Evolutionary conservation across 2,797 vertebrate genomes (phyloP).

Genomic region (Rhinophrynus dorsalis): DNA sequence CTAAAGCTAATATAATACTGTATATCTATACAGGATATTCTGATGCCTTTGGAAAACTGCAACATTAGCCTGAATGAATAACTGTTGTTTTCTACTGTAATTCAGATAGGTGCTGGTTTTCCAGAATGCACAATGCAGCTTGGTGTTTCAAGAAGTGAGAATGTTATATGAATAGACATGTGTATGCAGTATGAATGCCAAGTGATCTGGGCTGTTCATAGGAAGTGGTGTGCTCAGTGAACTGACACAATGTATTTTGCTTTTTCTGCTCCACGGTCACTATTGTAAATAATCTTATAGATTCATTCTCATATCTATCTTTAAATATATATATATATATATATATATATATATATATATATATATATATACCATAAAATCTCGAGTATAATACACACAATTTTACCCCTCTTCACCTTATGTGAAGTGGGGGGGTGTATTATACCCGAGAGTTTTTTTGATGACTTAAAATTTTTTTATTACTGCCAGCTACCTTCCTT

Average conservation of each 20-base stretch:
- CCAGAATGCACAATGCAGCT: constrained; percentile 17
- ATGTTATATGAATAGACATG: constrained; percentile 7
- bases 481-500: too few species aligned
- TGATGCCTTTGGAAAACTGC: constrained; percentile 12
- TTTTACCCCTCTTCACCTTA: too few species aligned
- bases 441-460: too few species aligned
- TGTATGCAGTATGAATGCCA: constrained; percentile 16
- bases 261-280: too few species aligned
- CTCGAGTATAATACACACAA: too few species aligned
- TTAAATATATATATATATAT: background rate
- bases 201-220: background rate
- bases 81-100: constrained; percentile 17
- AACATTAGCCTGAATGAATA: constrained; percentile 23
- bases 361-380: too few species aligned
- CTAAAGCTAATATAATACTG: constrained; percentile 16
- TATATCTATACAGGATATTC: constrained; percentile 11
- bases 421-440: too few species aligned
- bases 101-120: constrained; percentile 13
- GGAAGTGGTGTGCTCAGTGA: background rate
- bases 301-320: too few species aligned
- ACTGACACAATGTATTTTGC: background rate
- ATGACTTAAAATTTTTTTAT: background rate
- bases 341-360: background rate
- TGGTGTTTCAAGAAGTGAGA: constrained; percentile 30
- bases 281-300: background rate